phyloP scores from a whole-genome alignment of 2,888 invertebrate species.

The Malacosoma neustria region DNA sequence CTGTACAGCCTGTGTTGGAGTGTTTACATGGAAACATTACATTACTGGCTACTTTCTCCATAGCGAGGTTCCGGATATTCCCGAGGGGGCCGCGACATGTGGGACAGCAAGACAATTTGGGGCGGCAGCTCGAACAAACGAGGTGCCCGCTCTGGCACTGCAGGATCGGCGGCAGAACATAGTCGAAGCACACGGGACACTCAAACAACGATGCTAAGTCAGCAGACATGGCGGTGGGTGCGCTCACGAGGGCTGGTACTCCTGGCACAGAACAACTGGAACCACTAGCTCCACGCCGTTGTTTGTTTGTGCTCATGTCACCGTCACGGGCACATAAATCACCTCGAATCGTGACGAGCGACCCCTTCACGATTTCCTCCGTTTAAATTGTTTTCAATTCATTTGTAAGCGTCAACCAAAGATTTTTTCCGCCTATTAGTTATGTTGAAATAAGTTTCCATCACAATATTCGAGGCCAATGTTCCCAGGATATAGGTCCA shows the following conservation, averaged over 20 bases:
- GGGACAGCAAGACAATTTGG: constrained; percentile 97
- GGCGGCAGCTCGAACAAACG: constrained; percentile 97
- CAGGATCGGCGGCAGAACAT: constrained; percentile 98
- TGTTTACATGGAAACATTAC: constrained; percentile 99
- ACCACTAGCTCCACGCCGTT: constrained; percentile 71
- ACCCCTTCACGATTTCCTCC: constrained; percentile 25
- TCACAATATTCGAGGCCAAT: constrained; percentile 50
- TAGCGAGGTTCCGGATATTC: constrained; percentile 98
- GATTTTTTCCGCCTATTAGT: constrained; percentile 54
- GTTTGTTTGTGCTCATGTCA: constrained; percentile 74
- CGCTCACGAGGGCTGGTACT: constrained; percentile 71
- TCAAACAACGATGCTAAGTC: constrained; percentile 94
- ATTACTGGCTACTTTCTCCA: constrained; percentile 99
- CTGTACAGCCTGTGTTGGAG: constrained; percentile 94
- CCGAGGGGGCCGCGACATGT: constrained; percentile 97
- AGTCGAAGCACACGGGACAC: constrained; percentile 99
- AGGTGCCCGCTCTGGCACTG: constrained; percentile 99
- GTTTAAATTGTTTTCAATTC: constrained; percentile 27
- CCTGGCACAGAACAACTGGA: constrained; percentile 70
- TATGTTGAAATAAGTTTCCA: constrained; percentile 54
- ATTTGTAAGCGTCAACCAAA: constrained; percentile 63
- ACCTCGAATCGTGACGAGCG: constrained; percentile 48
- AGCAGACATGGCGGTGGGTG: constrained; percentile 82
- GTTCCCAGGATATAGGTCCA: constrained; percentile 26
- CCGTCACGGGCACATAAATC: constrained; percentile 61